phyloP scores from a whole-genome alignment of 1,140 invertebrate genomes.

The Dinothrombium tinctorium region DNA sequence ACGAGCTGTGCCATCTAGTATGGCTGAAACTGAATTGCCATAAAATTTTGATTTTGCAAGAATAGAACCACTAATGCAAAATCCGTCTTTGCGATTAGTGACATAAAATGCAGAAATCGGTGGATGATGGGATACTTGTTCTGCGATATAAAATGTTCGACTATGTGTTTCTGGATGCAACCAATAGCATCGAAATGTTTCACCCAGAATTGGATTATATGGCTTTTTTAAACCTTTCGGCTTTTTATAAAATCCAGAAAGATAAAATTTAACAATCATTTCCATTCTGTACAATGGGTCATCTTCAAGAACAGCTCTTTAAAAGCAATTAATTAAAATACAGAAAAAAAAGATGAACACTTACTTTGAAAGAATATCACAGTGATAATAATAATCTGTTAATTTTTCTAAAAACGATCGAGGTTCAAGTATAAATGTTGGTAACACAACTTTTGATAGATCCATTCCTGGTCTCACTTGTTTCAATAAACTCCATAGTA shows the following conservation, averaged over 20 bases:
- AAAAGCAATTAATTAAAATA: constrained; percentile 1
- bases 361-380: constrained; percentile 63
- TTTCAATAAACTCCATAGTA: constrained; percentile 79
- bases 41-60: constrained; percentile 83
- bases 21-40: constrained; percentile 77
- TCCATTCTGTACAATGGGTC: constrained; percentile 78
- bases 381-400: constrained; percentile 78
- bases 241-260: constrained; percentile 64
- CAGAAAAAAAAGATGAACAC: constrained; percentile 16
- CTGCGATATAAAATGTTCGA: constrained; percentile 72
- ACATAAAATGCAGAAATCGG: constrained; percentile 83
- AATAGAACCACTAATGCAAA: constrained; percentile 66
- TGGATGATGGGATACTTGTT: constrained; percentile 86
- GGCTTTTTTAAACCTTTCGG: constrained; percentile 78
- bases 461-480: constrained; percentile 85
- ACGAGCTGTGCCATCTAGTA: constrained; percentile 61
- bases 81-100: constrained; percentile 78
- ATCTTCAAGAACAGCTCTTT: constrained; percentile 54
- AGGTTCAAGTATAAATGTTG: constrained; percentile 50
- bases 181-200: constrained; percentile 78
- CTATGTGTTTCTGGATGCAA: constrained; percentile 46
- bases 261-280: constrained; percentile 62
- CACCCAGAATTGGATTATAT: constrained; percentile 78
- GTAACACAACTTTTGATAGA: constrained; percentile 76
- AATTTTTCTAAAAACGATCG: constrained; percentile 79